Evolutionary conservation across 1,140 invertebrate genomes (phyloP), one percentile per base, ranked within the genome.

Genomic region (Pseudoatta argentina): DNA sequence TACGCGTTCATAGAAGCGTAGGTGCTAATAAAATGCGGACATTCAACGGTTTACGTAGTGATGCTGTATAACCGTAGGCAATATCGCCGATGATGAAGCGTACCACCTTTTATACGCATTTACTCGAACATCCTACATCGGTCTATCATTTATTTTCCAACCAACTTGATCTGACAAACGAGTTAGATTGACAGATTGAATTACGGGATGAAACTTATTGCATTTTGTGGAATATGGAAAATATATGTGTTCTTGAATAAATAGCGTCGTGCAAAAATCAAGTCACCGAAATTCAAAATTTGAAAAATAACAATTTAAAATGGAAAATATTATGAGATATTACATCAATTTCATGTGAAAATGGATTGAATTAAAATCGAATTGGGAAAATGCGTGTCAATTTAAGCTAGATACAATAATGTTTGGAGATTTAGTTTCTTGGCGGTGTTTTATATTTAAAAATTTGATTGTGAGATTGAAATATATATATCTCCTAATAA

Each of bases 31-130:
- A 61, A 78, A 72, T 44, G 67, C 51, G 79, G 67, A 76, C 53
- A 71, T 63, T 63, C 59, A 69, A 76, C 57, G 57, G 61, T 53
- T 93, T 91, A 87, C 89, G 90, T 79, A 91, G 88, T 86, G 92
- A 89, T 86, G 93, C 92, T 93, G 89, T 63, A 88, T n/a, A 48
- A 59, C 51, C 67, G 61, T 73, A 48, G 48, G 39, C 51, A 57
- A 18, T 59, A 87, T 51, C 16, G 71, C 69, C 66, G 57, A 64
- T 76, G 30, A 86, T 76, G 30, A 86, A 69, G 82, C 53, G 44
- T 87, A 63, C 53, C 21, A 86, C 27, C 63, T 69, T 72, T 67
- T 81, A 30, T 30, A 63, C 85, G 75, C 87, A 57, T 83, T 83
- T 83, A 75, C 69, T 83, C 55, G 55, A 73, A 83, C 39, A 75